Percentiles rank a stretch among this genome's conserved stretches.
Evolutionary conservation across 2,797 vertebrate genomes (phyloP).

Genomic region (Pseudocheirus occidentalis): DNA sequence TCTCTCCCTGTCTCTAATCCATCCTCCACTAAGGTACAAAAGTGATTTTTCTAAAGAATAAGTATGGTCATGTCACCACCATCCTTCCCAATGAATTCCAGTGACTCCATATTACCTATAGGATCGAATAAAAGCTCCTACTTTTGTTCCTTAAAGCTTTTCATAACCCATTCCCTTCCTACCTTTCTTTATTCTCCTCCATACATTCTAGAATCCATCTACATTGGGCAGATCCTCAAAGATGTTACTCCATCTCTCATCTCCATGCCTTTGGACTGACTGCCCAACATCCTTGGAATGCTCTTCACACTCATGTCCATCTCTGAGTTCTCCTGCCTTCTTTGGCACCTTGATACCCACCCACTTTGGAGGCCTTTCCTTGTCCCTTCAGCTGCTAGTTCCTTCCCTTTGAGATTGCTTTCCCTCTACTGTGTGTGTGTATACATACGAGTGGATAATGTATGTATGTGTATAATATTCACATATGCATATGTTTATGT

Average conservation of each 20-base stretch:
- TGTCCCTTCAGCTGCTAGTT: background rate
- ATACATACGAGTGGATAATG: background rate
- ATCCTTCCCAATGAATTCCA: background rate
- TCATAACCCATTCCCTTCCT: background rate
- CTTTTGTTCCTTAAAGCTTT: background rate
- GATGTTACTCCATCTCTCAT: background rate
- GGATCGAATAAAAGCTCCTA: background rate
- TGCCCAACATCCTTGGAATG: background rate
- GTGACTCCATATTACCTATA: background rate
- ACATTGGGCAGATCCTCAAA: background rate
- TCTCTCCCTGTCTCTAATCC: background rate
- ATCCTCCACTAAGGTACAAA: background rate
- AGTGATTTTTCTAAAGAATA: background rate
- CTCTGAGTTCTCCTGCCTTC: background rate
- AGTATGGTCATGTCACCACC: background rate
- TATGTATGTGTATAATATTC: no score
- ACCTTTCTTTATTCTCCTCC: background rate
- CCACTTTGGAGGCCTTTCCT: background rate
- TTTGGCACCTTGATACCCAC: background rate
- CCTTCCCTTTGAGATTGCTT: background rate
- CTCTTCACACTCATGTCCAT: background rate
- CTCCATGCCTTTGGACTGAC: background rate
- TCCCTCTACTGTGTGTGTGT: background rate
- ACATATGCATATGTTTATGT: no score
- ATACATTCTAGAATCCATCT: background rate